A percentile compares a stretch with the other conserved stretches of the same genome.
phyloP scores from a whole-genome alignment of 2,113 vertebrate genomes.

The Hydrolagus affinis region DNA sequence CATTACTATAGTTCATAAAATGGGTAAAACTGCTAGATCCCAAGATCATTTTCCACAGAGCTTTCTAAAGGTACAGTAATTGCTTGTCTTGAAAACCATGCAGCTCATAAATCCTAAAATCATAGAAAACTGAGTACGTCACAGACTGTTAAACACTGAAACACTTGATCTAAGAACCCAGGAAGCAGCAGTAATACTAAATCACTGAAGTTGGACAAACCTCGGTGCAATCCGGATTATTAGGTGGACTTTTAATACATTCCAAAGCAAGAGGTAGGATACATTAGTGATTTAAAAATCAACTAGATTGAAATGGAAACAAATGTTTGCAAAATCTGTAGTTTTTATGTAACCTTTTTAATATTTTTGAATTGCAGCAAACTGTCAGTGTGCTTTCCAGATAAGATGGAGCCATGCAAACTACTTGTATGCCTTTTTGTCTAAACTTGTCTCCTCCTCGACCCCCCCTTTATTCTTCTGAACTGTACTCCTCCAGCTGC shows the following conservation, averaged over 20 bases:
- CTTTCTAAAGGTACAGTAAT: neutral
- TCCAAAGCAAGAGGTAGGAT: neutral
- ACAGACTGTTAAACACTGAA: neutral
- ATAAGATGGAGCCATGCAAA: too few relatives aligned
- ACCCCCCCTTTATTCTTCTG: too few relatives aligned
- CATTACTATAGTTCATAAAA: too few relatives aligned
- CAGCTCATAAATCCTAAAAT: neutral
- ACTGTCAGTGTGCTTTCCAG: too few relatives aligned
- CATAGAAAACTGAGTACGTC: too few relatives aligned
- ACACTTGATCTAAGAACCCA: neutral
- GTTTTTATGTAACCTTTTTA: neutral
- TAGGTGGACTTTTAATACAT: conserved; percentile 8
- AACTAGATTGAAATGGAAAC: neutral
- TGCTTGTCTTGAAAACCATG: neutral
- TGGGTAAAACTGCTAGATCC: neutral
- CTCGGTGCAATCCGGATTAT: too few relatives aligned
- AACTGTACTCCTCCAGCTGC: too few relatives aligned
- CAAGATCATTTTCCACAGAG: neutral
- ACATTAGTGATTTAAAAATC: neutral
- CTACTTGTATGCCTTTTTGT: too few relatives aligned
- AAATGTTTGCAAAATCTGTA: neutral
- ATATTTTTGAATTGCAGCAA: neutral
- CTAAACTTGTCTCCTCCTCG: too few relatives aligned
- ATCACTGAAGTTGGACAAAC: neutral
- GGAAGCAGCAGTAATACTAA: neutral